phyloP scores from a whole-genome alignment of 2,113 vertebrate genomes.

The Crotalus horridus region DNA sequence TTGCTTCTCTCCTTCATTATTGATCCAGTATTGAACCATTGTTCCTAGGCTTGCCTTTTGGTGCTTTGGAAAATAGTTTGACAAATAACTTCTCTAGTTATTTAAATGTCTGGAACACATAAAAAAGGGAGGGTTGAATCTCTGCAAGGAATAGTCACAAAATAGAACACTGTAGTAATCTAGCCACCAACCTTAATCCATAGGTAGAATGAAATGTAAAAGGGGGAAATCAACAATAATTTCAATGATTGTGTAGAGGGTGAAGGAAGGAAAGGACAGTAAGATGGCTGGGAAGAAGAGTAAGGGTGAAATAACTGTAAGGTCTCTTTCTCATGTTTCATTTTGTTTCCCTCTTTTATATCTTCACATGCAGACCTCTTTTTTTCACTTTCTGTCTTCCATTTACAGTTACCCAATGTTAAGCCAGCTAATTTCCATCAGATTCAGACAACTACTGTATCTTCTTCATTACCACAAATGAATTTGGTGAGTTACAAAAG shows the following conservation, averaged over 20 bases:
- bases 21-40: background rate
- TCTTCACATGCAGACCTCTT: no score
- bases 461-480: background rate
- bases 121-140: background rate
- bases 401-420: background rate
- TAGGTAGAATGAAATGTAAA: background rate
- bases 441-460: background rate
- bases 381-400: background rate
- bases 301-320: background rate
- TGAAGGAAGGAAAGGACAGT: background rate
- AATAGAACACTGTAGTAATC: background rate
- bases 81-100: background rate
- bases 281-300: background rate
- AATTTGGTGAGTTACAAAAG: background rate
- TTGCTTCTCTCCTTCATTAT: background rate
- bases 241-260: background rate
- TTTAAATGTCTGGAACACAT: background rate
- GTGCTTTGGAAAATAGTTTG: background rate
- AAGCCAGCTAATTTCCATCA: background rate
- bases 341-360: background rate
- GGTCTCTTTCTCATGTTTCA: background rate
- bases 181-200: background rate
- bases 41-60: background rate
- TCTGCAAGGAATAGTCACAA: background rate
- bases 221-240: background rate